phyloP scores from a whole-genome alignment of 2,113 vertebrate species.

The Gymnobelideus leadbeateri region DNA sequence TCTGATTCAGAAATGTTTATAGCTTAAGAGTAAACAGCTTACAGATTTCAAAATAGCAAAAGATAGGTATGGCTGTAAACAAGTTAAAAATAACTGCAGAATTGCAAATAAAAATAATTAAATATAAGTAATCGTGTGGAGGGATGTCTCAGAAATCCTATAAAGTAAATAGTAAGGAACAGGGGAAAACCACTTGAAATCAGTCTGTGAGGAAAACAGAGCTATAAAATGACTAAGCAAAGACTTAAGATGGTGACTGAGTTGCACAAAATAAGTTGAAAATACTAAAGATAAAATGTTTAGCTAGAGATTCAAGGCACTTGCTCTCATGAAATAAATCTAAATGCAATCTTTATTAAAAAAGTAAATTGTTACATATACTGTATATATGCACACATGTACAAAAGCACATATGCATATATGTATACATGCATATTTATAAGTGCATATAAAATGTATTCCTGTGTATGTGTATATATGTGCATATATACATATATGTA shows the following conservation, averaged over 20 bases:
- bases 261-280: conserved; percentile 9
- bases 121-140: conserved; percentile 21
- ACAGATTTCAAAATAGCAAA: background rate
- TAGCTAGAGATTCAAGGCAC: background rate
- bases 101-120: conserved; percentile 58
- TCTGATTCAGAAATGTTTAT: conserved; percentile 39
- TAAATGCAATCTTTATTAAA: background rate
- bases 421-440: background rate
- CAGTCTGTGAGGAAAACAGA: background rate
- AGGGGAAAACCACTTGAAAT: conserved; percentile 16
- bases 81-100: conserved; percentile 45
- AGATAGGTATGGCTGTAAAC: conserved; percentile 43
- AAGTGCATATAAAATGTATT: too few species aligned
- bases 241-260: conserved; percentile 20
- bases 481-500: too few species aligned
- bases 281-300: conserved; percentile 4
- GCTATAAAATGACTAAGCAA: conserved; percentile 37
- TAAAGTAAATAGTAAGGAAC: background rate
- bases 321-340: background rate
- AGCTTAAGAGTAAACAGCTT: conserved; percentile 43
- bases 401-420: background rate
- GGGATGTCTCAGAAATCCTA: background rate
- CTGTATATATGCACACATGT: background rate
- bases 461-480: too few species aligned
- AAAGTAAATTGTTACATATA: background rate